Base-by-base conservation (phyloP, 2,888 invertebrate genomes). In the Eupithecia abbreviata region DNA sequence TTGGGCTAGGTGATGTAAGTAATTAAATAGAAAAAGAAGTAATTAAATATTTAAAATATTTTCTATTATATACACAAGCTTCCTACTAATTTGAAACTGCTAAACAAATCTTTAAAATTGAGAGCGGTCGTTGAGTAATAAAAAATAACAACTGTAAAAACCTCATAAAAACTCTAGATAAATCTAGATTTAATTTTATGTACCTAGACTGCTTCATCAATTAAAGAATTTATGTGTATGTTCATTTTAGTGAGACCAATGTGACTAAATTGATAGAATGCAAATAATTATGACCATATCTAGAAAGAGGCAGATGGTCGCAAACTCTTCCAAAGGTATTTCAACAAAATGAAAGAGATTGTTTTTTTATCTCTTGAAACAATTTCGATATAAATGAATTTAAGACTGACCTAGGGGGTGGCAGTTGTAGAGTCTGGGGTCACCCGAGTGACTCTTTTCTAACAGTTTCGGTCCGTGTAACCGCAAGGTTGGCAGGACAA, bases 171-270 rank as follows among this genome's bases (percentile, higher is more conserved):
- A 73, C 42, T 30, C 66, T 71, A 71, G 66, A 70, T 70, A 76
- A 45, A 70, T 70, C 66, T 68, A 75, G 68, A 69, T 69, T 43
- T 30, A 30, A 30, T 30, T 76, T 72, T 69, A 72, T 72, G 72
- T 49, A 55, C 2, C 62, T 75, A 71, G 71, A 72, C 6, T 43
- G n/a, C 7, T 68, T 68, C n/a, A 45, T 43, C 43, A 18, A 45
- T 45, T 68, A n/a, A n/a, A 45, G 45, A 68, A 66, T 62, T 30
- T 12, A 30, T 18, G 62, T 30, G 4, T 62, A 4, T 30, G 18
- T 12, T 18, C 30, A 15, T 66, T 68, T 45, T 10, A n/a, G 9
- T n/a, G 2, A 4, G 62, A 12, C 30, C 2, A 30, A 62, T 30
- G 62, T 62, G 18, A 18, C 30, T 62, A 30, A 30, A 30, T 62